phyloP scores from a whole-genome alignment of 2,888 invertebrate species.

The Temnothorax rugatulus region DNA sequence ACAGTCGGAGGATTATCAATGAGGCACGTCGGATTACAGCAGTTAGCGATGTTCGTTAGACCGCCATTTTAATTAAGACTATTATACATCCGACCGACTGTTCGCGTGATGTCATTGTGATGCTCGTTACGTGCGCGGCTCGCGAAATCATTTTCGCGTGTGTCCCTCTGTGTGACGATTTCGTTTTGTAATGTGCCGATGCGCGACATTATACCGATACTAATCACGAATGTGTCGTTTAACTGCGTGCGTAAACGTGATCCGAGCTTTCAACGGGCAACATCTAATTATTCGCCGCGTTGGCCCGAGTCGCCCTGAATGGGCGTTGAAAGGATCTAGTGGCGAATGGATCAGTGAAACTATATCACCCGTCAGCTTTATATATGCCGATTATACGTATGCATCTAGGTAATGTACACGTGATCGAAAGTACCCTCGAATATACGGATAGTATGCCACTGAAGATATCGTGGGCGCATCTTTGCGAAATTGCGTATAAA shows the following conservation, averaged over 20 bases:
- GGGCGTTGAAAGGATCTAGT: conserved; percentile 5
- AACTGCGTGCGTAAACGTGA: conserved; percentile 8
- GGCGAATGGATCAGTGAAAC: neutral
- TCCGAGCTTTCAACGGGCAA: conserved; percentile 13
- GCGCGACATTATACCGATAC: conserved; percentile 40
- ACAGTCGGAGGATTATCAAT: conserved; percentile 80
- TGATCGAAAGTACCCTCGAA: neutral
- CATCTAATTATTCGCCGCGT: conserved; percentile 32
- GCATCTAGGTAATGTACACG: neutral
- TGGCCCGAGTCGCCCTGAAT: neutral
- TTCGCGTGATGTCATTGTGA: conserved; percentile 38
- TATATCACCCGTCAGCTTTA: neutral
- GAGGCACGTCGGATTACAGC: conserved; percentile 82
- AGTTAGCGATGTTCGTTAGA: conserved; percentile 82
- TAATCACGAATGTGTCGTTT: conserved; percentile 37
- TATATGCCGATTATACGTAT: neutral
- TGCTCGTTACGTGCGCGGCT: conserved; percentile 71
- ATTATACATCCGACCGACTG: conserved; percentile 75
- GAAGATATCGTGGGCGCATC: neutral
- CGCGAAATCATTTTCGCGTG: conserved; percentile 68
- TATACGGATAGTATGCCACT: no score
- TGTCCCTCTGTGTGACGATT: conserved; percentile 18
- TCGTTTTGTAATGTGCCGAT: conserved; percentile 48
- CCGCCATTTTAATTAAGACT: conserved; percentile 83
- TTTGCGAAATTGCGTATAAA: neutral